Evolutionary conservation across 2,113 vertebrate species (phyloP).

Genomic region (Pundamilia nyererei): DNA sequence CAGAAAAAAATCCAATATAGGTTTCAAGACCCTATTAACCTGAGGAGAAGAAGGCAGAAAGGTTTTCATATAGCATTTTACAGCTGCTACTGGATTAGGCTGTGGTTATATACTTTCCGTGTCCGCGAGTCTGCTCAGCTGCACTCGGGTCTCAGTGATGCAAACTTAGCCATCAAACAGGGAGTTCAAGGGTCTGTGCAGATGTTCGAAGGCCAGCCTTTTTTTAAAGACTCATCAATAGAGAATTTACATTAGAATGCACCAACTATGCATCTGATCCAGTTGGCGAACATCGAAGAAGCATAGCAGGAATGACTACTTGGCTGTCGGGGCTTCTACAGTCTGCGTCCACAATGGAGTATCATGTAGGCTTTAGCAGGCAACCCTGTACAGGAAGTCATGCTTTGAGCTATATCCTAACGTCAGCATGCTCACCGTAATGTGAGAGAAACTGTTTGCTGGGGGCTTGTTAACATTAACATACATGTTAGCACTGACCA

Average conservation of each 20-base stretch:
- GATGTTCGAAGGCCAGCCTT: rapidly evolving
- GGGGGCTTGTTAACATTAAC: not conserved
- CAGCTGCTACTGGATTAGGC: not conserved
- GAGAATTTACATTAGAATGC: not conserved
- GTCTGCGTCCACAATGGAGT: rapidly evolving
- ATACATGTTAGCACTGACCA: not conserved
- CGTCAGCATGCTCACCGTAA: not conserved
- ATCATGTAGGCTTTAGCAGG: not conserved
- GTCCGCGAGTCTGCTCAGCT: not conserved
- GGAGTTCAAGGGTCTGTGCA: not conserved
- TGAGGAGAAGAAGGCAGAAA: not conserved
- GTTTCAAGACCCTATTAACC: not conserved
- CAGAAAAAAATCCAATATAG: not conserved
- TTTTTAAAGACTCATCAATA: not conserved
- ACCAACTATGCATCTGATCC: not conserved
- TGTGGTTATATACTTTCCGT: not conserved
- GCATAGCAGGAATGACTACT: not conserved
- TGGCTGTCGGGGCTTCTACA: not conserved
- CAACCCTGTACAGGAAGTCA: not conserved
- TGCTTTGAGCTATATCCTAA: not conserved
- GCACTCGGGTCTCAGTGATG: not conserved
- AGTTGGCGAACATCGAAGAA: not conserved
- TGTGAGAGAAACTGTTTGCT: not conserved
- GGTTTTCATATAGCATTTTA: not conserved
- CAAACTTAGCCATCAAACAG: not conserved